Evolutionary conservation across 2,113 vertebrate species (phyloP).

Genomic region (Coptodon rendalli): DNA sequence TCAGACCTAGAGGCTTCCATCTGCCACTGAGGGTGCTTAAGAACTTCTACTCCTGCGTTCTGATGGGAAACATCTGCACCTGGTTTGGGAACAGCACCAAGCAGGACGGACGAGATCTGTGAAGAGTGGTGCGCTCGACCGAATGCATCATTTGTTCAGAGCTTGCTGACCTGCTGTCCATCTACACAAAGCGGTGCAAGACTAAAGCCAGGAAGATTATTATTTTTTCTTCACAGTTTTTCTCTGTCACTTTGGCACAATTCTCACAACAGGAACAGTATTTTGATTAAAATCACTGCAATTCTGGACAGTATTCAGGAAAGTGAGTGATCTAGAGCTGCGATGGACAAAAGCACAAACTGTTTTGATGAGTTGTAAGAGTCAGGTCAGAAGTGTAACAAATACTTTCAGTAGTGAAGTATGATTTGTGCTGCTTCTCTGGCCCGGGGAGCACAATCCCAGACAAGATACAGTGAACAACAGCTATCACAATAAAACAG

Average conservation of each 20-base stretch:
- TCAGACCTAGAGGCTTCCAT: neutral
- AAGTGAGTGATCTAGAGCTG: neutral
- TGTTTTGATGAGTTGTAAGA: neutral
- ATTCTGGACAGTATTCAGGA: neutral
- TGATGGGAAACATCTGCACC: neutral
- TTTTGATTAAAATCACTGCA: neutral
- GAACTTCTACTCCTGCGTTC: neutral
- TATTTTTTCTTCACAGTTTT: neutral
- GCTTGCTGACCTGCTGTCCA: neutral
- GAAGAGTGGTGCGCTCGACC: neutral
- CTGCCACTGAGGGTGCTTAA: neutral
- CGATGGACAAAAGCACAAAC: neutral
- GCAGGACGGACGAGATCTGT: neutral
- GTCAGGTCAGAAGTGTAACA: neutral
- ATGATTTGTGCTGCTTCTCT: neutral
- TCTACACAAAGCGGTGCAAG: neutral
- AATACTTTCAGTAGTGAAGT: neutral
- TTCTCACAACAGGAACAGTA: no score
- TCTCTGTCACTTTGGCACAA: neutral
- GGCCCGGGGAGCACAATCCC: neutral
- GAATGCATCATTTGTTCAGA: neutral
- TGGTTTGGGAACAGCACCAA: neutral
- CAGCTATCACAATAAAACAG: neutral
- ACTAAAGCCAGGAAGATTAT: neutral
- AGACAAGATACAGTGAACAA: neutral